Evolutionary conservation across 2,888 invertebrate species (phyloP), one percentile per base, ranked within the genome.

Genomic region (Lordiphosa andalusiaca): DNA sequence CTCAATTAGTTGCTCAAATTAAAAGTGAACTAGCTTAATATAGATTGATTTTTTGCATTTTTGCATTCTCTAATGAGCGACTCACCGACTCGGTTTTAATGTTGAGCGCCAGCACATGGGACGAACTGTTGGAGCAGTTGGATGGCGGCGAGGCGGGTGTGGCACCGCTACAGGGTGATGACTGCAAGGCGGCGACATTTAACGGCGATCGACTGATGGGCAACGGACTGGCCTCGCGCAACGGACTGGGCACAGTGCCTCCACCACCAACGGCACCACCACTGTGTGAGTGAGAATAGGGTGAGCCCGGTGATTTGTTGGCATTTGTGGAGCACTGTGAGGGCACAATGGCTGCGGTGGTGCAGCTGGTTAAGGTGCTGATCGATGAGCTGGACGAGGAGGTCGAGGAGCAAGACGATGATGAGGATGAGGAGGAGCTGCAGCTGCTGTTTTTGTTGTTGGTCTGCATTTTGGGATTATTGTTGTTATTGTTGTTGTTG

Each of bases 81-180:
- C 86, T 86, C 80, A 86, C 86, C 86, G 87, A 81, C 86, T 86
- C 86, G 62, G 87, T 86, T 72, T 86, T 86, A 40, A 86, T 86
- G 76, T 86, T 87, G 69, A 86, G 80, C 62, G 86, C 77, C 75
- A 77, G 60, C 55, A 75, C 81, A 65, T 83, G 73, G 49, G 78
- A 72, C 39, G 81, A 68, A 36, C 78, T 58, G 71, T 72, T 66
- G 19, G 73, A 62, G 51, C 69, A 61, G 38, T 67, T 62, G 30
- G 73, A 63, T 19, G 64, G 69, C 33, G 74, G 68, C 23, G 71
- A 65, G 16, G 72, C 57, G 30, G 72, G 66, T 23, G 71, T 59
- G 47, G 71, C 67, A 35, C 64, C 71, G 41, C 64, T 72, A 36
- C 70, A 70, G 6, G 83, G 73, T 36, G 71, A 73, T 49, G 71